Evolutionary conservation across 2,113 vertebrate genomes (phyloP).

Genomic region (Noturus placidus): DNA sequence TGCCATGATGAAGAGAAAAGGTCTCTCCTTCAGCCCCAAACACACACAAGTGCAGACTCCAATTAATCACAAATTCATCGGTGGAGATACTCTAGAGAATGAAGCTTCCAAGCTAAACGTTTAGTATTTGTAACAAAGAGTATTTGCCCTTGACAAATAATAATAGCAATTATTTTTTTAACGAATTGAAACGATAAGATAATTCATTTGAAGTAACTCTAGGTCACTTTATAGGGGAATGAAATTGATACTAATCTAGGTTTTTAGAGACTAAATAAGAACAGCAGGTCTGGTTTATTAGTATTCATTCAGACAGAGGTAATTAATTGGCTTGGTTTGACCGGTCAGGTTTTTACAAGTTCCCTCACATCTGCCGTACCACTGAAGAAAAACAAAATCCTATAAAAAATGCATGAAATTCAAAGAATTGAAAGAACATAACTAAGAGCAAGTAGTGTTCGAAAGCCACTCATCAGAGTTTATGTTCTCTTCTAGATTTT

Average conservation of each 20-base stretch:
- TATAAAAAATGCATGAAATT: background rate
- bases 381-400: background rate
- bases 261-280: background rate
- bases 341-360: background rate
- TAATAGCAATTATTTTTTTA: background rate
- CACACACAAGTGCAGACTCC: background rate
- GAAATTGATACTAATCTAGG: background rate
- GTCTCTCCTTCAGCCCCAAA: background rate
- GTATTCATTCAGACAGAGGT: background rate
- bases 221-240: background rate
- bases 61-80: background rate
- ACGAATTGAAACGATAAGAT: background rate
- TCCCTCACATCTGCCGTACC: background rate
- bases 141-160: background rate
- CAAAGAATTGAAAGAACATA: background rate
- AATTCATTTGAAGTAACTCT: background rate
- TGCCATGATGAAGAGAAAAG: background rate
- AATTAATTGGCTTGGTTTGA: background rate
- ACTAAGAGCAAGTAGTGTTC: background rate
- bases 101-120: background rate
- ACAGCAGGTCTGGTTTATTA: background rate
- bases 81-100: background rate
- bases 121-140: background rate
- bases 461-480: background rate
- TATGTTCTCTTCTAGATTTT: conserved; percentile 78